Percentiles rank a stretch among this genome's conserved stretches.
Evolutionary conservation across 2,113 vertebrate genomes (phyloP).

Genomic region (Tyrannus savana): DNA sequence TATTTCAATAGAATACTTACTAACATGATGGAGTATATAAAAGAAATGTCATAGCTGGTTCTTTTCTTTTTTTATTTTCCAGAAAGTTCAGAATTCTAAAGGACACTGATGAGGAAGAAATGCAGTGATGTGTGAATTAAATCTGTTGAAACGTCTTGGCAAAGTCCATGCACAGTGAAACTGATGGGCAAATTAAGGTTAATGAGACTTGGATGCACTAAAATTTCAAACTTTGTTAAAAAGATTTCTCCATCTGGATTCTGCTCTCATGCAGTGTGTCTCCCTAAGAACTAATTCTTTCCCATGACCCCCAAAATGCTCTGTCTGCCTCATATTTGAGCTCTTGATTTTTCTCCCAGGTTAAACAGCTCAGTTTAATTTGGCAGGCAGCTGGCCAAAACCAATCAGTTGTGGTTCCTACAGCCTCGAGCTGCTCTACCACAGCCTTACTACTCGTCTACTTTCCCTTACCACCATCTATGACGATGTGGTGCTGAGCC

Average conservation of each 20-base stretch:
- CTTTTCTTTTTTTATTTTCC: background rate
- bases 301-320: background rate
- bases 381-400: background rate
- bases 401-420: background rate
- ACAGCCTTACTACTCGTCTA: background rate
- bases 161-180: background rate
- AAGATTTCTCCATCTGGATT: background rate
- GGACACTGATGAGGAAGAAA: background rate
- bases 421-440: background rate
- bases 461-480: background rate
- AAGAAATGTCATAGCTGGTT: background rate
- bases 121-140: background rate
- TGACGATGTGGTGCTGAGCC: accelerated
- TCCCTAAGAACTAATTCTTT: background rate
- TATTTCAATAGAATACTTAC: background rate
- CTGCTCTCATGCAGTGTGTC: background rate
- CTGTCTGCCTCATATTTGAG: background rate
- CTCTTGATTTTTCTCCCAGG: background rate
- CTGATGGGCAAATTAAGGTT: background rate
- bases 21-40: background rate
- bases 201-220: background rate
- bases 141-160: background rate
- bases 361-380: background rate
- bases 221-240: background rate
- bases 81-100: background rate